Base-by-base conservation (phyloP, 2,888 invertebrate genomes). In the Harpagoxenus sublaevis region DNA sequence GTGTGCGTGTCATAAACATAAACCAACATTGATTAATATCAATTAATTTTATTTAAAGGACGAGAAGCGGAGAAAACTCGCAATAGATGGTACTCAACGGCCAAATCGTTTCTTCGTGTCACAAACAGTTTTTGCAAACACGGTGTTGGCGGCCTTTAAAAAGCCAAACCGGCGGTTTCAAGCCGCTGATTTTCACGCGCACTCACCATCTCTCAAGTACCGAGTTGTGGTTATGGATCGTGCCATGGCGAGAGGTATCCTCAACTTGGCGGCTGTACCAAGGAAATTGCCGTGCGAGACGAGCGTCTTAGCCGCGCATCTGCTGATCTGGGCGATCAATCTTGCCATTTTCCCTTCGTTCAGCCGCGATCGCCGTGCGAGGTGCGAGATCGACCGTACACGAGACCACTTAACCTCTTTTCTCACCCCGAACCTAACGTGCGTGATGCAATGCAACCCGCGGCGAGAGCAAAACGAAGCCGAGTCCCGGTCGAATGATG, bases 281-380 rank as follows among this genome's bases (percentile, higher is more conserved):
- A 88, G 66, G 78, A 91, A 82, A 75, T 84, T 77, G 45, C 12
- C 89, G 68, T 78, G 39, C 68, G 48, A 85, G 15, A 88, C 62
- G 42, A 92, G 60, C 28, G 88, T 89, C 45, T 87, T 90, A 5
- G 86, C 18, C 4, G 90, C 87, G 28, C 87, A 89, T 78, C 77
- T 87, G 45, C 88, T 77, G 15, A 92, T 68, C 79, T 90, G 92
- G 51, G 85, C 83, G 28, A 93, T 85, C 39, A 93, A 85, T 84
- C 89, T 92, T 82, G 93, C 92, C 94, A 94, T 94, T 84, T 48
- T 88, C 70, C 3, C 8, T 28, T 70, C 57, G 23, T 15, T 45
- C 5, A 23, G 23, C 28, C 48, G 28, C 9, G 48, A 68, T 48
- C 28, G 23, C 48, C 18, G 28, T 48, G 31, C 31, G 28, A 45